Evolutionary conservation across 23 tunicate species (phyloP).

Genomic region (Trididemnum nubilum): DNA sequence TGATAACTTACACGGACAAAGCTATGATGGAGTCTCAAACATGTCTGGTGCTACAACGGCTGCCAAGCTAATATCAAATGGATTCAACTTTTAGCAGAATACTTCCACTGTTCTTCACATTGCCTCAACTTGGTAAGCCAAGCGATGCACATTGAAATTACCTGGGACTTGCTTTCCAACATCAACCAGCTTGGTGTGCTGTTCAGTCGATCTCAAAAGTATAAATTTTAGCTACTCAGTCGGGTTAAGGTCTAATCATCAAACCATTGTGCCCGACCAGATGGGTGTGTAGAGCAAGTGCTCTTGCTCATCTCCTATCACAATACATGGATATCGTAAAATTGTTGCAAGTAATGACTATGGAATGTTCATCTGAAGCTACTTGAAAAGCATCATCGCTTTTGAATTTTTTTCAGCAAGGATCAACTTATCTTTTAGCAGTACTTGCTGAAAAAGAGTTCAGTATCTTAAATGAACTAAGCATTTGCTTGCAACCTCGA

Average conservation of each 20-base stretch:
- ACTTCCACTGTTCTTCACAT: not conserved
- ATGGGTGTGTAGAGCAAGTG: not conserved
- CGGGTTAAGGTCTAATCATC: not conserved
- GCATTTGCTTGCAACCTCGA: not conserved
- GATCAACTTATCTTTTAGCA: not conserved
- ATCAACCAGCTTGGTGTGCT: not conserved
- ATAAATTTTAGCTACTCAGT: not conserved
- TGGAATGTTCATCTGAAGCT: slow-evolving; percentile 1
- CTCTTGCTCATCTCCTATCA: not conserved
- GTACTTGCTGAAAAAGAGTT: not conserved
- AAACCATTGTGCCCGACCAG: not conserved
- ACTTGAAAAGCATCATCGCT: not conserved
- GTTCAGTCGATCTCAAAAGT: not conserved
- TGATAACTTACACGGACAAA: not conserved
- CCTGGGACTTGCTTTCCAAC: not conserved
- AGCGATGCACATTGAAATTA: not conserved
- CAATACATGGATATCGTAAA: not conserved
- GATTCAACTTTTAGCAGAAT: not conserved
- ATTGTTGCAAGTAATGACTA: not conserved
- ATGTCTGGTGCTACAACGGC: not conserved
- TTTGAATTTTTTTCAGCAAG: not conserved
- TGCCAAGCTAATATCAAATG: not conserved
- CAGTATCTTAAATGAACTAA: not conserved
- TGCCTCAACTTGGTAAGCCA: not conserved
- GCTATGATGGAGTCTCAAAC: not conserved